Percentiles rank a stretch among this genome's conserved stretches.
These are phyloP conservation scores for Lasaia peninsularis DNA, from an alignment of 1,140 invertebrate genomes.

Conservation along the genomic window DNA sequence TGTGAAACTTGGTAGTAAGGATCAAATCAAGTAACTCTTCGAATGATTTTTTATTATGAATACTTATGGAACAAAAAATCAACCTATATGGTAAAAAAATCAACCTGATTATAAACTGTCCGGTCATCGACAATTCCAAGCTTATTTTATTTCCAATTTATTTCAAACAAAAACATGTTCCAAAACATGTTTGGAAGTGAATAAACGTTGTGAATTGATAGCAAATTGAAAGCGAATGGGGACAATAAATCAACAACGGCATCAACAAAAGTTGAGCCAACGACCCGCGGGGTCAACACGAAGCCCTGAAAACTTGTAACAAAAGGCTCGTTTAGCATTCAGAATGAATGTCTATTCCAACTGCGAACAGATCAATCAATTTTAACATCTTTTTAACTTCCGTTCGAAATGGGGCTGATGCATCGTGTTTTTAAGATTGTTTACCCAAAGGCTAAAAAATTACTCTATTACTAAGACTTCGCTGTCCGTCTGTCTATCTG, in stretches of 20 bases:
- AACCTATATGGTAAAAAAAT: no score
- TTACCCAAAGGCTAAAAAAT: background rate
- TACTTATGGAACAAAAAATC: no score
- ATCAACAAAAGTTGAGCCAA: conserved; percentile 12
- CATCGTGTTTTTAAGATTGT: background rate
- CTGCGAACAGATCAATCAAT: conserved; percentile 9
- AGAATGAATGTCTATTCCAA: conserved; percentile 9
- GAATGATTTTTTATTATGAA: no score
- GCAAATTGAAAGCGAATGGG: conserved; percentile 9
- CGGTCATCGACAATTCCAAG: no score
- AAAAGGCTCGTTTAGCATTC: conserved; percentile 9
- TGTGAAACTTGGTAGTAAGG: no score
- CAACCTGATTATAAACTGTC: no score
- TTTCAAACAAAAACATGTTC: no score
- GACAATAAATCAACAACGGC: conserved; percentile 10
- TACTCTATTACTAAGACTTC: no score
- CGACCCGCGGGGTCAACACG: conserved; percentile 6
- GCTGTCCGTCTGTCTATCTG: no score
- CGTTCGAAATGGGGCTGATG: background rate
- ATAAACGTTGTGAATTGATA: conserved; percentile 6
- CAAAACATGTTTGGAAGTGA: background rate
- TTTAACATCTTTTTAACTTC: conserved; percentile 2
- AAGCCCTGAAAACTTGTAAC: conserved; percentile 10
- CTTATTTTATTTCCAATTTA: no score
- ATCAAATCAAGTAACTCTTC: no score